These are phyloP conservation scores for Fregetta grallaria DNA, from an alignment of 2,113 vertebrate species.

Conservation along the genomic window DNA sequence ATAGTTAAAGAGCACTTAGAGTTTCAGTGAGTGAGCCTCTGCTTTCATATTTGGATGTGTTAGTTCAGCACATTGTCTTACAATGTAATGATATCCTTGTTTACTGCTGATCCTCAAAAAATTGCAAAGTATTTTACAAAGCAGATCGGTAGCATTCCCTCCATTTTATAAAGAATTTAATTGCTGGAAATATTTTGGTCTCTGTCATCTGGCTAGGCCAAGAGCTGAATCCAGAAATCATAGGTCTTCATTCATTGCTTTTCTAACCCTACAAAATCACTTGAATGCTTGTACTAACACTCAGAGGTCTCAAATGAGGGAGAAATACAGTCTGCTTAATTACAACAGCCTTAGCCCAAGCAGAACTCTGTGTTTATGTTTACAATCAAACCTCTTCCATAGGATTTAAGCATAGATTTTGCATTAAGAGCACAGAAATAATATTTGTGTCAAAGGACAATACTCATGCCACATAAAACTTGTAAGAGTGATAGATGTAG, in stretches of 20 bases:
- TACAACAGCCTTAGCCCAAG: neutral
- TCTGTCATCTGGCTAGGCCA: neutral
- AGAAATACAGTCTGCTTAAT: neutral
- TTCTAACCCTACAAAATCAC: neutral
- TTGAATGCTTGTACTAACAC: neutral
- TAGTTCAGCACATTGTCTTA: neutral
- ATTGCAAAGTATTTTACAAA: neutral
- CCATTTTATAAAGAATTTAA: neutral
- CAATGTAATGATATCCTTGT: neutral
- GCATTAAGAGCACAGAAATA: neutral
- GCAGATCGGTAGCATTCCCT: neutral
- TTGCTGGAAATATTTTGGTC: neutral
- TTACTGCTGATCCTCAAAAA: neutral
- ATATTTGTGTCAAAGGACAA: neutral
- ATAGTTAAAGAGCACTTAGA: neutral
- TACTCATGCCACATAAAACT: neutral
- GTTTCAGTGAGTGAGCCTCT: neutral
- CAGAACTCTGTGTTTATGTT: neutral
- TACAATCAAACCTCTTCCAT: neutral
- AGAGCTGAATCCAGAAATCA: neutral
- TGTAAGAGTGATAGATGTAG: neutral
- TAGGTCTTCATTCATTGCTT: accelerated
- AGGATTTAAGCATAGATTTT: neutral
- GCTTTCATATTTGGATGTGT: neutral
- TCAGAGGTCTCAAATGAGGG: neutral